Conservation (phyloP, 2,888 invertebrate species). For the Cataglyphis albicans region DNA sequence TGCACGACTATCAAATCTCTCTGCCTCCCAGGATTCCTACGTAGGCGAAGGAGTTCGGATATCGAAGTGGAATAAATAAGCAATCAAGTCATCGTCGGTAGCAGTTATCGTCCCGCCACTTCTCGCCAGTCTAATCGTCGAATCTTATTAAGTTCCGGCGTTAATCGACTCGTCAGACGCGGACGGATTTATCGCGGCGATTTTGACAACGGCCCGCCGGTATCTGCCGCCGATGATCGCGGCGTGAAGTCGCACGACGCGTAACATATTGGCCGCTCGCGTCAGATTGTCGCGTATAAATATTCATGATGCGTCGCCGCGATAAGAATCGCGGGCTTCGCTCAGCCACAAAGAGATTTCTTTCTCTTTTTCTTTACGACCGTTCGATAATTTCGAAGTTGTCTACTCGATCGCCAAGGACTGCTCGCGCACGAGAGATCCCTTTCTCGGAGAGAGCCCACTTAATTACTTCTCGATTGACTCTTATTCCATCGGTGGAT, state of each 20-base stretch:
- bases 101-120: slow-evolving; percentile 6
- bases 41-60: neutral
- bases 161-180: slow-evolving; percentile 71
- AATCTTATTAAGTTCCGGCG: slow-evolving; percentile 49
- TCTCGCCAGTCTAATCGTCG: slow-evolving; percentile 53
- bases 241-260: slow-evolving; percentile 59
- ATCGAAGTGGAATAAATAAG: slow-evolving; percentile 32
- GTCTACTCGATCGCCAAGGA: slow-evolving; percentile 59
- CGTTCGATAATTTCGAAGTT: slow-evolving; percentile 65
- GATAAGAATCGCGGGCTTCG: slow-evolving; percentile 70
- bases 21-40: neutral
- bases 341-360: slow-evolving; percentile 30
- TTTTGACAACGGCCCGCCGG: slow-evolving; percentile 63
- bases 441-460: slow-evolving; percentile 38
- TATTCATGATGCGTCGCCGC: slow-evolving; percentile 79
- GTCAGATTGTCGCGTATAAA: slow-evolving; percentile 75
- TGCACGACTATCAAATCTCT: neutral
- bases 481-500: slow-evolving; percentile 69
- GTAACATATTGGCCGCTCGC: slow-evolving; percentile 66
- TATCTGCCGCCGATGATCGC: slow-evolving; percentile 56
- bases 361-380: slow-evolving; percentile 35
- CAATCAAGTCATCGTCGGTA: slow-evolving; percentile 28
- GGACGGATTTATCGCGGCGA: slow-evolving; percentile 72
- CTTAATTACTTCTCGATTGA: slow-evolving; percentile 78
- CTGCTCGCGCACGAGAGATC: slow-evolving; percentile 32